Percentiles rank a stretch among this genome's conserved stretches.
Conservation (phyloP, 2,888 invertebrate genomes). For the Rhogogaster chlorosoma region DNA sequence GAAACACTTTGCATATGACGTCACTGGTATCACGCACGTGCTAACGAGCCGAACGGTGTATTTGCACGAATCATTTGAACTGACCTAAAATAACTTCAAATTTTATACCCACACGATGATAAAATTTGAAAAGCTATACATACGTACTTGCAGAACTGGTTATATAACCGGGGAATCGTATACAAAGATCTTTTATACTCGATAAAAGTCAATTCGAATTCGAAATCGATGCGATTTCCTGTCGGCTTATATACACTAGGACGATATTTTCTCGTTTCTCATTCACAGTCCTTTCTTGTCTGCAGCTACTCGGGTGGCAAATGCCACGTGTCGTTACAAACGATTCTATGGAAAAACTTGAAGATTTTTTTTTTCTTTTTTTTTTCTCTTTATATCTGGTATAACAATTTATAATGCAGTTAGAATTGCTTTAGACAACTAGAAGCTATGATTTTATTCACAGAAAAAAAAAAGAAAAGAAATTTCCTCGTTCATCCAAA, state of each 20-base stretch:
- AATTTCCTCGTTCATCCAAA: neutral
- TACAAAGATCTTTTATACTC: conserved; percentile 6
- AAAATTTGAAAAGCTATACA: neutral
- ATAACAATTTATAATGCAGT: too few relatives aligned
- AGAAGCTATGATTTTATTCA: neutral
- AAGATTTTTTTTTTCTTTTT: neutral
- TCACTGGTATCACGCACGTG: conserved; percentile 22
- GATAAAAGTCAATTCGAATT: conserved; percentile 16
- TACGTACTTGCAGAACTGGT: neutral
- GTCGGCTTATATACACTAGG: neutral
- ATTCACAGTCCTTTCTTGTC: neutral
- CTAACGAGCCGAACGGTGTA: neutral
- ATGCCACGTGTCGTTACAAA: neutral
- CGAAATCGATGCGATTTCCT: conserved; percentile 24
- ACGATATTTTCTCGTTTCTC: neutral
- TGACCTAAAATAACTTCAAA: conserved; percentile 29
- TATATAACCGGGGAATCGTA: neutral
- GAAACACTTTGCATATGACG: neutral
- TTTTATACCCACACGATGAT: neutral
- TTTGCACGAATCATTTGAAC: conserved; percentile 33
- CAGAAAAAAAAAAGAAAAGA: too few relatives aligned
- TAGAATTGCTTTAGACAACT: neutral
- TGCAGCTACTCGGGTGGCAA: neutral
- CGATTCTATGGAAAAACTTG: neutral
- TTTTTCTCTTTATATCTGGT: neutral